Evolutionary conservation across 2,797 vertebrate species (phyloP).

Genomic region (Takifugu rubripes): DNA sequence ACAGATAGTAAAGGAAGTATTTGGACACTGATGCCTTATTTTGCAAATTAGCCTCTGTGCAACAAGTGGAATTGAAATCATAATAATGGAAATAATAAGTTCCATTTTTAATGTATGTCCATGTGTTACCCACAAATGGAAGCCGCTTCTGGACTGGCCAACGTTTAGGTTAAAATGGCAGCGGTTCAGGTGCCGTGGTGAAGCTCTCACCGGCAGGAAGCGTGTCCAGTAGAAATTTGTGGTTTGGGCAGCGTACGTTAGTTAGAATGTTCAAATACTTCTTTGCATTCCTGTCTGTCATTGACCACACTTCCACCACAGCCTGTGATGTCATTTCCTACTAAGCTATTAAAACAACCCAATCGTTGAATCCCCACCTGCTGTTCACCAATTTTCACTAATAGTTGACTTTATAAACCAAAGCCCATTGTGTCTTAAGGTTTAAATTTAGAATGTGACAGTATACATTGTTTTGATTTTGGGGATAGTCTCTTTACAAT

Average conservation of each 20-base stretch:
- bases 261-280: not conserved
- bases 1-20: too few relatives aligned
- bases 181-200: too few relatives aligned
- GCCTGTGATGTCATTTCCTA: not conserved
- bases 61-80: too few relatives aligned
- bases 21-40: too few relatives aligned
- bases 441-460: not conserved
- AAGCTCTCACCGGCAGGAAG: not conserved
- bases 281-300: not conserved
- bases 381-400: not conserved
- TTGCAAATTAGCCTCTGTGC: too few relatives aligned
- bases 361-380: not conserved
- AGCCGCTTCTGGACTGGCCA: not conserved
- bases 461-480: not conserved
- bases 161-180: too few relatives aligned
- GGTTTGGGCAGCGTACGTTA: not conserved
- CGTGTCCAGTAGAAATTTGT: not conserved
- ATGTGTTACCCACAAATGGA: too few relatives aligned
- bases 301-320: constrained; percentile 22
- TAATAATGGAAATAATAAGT: too few relatives aligned
- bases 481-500: not conserved
- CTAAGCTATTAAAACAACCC: constrained; percentile 8
- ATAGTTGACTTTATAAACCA: not conserved
- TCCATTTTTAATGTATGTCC: not conserved
- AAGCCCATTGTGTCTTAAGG: not conserved